Conservation (phyloP, 2,888 invertebrate species). For the Macaria notata region DNA sequence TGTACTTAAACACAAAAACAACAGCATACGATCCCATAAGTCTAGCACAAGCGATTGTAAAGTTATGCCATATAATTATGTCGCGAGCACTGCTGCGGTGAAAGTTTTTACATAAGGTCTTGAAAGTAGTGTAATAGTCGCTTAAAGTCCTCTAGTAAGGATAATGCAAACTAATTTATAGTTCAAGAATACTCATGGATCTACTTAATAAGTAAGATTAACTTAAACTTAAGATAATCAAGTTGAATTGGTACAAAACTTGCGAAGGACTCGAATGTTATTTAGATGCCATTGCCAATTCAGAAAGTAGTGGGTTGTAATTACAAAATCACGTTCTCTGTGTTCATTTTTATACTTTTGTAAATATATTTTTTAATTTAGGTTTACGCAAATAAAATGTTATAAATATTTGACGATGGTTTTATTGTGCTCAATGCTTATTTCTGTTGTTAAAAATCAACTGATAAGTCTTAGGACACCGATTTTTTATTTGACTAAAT, state of each 20-base stretch:
- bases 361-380: conserved; percentile 61
- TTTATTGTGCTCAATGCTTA: background rate
- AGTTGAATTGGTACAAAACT: background rate
- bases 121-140: conserved; percentile 1
- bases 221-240: too few species aligned
- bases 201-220: too few species aligned
- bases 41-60: background rate
- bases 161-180: conserved; percentile 3
- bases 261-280: background rate
- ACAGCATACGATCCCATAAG: too few species aligned
- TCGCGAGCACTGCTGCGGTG: conserved; percentile 1
- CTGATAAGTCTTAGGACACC: too few species aligned
- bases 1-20: background rate
- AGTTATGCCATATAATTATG: conserved; percentile 17
- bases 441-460: too few species aligned
- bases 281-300: conserved; percentile 6
- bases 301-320: conserved; percentile 26
- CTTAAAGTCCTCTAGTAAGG: background rate
- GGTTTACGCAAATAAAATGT: conserved; percentile 54
- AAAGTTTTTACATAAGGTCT: background rate
- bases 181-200: conserved; percentile 4
- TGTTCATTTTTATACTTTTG: conserved; percentile 62
- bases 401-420: conserved; percentile 20
- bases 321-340: conserved; percentile 32
- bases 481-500: too few species aligned